phyloP scores from a whole-genome alignment of 1,140 invertebrate genomes.

The Saccostrea glomerata region DNA sequence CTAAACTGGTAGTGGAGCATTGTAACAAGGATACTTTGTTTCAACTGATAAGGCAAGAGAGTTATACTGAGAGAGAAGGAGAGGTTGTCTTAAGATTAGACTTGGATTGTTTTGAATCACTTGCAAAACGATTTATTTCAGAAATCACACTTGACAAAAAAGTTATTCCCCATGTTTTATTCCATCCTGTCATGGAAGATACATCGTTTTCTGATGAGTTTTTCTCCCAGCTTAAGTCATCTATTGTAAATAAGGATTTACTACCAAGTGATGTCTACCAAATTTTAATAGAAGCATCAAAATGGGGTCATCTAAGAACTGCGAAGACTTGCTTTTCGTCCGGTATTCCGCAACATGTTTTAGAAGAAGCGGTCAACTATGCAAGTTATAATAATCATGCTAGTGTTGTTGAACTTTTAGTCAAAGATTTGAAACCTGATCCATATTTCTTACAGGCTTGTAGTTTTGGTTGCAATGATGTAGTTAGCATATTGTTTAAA shows the following conservation, averaged over 20 bases:
- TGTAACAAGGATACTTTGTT: not conserved
- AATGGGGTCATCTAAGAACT: not conserved
- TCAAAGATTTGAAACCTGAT: not conserved
- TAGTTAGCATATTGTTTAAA: not conserved
- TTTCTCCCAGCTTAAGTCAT: not conserved
- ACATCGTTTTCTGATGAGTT: not conserved
- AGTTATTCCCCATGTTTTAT: not conserved
- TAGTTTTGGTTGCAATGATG: slow-evolving; percentile 1
- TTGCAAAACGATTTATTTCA: not conserved
- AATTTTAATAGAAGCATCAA: not conserved
- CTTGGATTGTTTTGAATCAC: not conserved
- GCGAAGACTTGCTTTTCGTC: not conserved
- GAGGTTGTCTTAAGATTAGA: not conserved
- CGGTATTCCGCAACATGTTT: not conserved
- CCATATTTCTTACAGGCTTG: slow-evolving; percentile 7
- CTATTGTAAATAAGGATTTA: not conserved
- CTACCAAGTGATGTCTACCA: not conserved
- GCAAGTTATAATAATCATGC: not conserved
- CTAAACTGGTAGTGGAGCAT: not conserved
- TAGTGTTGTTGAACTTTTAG: not conserved
- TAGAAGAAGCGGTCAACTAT: not conserved
- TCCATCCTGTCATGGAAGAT: slow-evolving; percentile 14
- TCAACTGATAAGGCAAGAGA: not conserved
- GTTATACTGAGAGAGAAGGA: not conserved
- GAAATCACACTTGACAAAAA: not conserved